Percentiles rank a stretch among this genome's conserved stretches.
Evolutionary conservation across 2,113 vertebrate species (phyloP).

Genomic region (Sigmodon hispidus): DNA sequence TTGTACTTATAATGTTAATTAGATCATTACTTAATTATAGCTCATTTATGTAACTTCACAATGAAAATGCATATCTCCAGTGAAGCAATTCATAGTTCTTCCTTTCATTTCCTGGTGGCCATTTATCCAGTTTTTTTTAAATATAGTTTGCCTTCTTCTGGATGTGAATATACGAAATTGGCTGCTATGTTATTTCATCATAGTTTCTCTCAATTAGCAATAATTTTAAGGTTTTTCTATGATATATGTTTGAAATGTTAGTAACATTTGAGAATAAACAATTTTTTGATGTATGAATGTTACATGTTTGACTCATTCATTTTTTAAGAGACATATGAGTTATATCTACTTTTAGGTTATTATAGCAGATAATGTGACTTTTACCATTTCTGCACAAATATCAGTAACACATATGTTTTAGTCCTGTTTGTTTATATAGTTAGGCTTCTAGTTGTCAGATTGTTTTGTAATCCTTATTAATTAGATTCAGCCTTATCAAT

Average conservation of each 20-base stretch:
- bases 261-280: not conserved
- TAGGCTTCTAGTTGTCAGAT: not conserved
- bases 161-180: not conserved
- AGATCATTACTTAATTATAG: not conserved
- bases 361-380: not conserved
- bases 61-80: not conserved
- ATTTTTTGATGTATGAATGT: not conserved
- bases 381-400: not conserved
- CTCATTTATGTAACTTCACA: not conserved
- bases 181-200: not conserved
- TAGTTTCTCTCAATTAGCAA: not conserved
- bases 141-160: not conserved
- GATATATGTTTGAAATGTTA: not conserved
- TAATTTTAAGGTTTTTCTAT: not conserved
- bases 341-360: not conserved
- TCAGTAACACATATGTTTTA: not conserved
- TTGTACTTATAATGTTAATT: not conserved
- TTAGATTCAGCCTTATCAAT: not conserved
- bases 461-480: not conserved
- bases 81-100: not conserved
- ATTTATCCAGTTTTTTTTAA: not conserved
- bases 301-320: not conserved
- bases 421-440: not conserved
- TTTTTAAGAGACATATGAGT: not conserved
- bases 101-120: not conserved